A percentile compares a stretch with the other conserved stretches of the same genome.
Evolutionary conservation across 1,140 invertebrate species (phyloP).

Genomic region (Drosophila pachea): DNA sequence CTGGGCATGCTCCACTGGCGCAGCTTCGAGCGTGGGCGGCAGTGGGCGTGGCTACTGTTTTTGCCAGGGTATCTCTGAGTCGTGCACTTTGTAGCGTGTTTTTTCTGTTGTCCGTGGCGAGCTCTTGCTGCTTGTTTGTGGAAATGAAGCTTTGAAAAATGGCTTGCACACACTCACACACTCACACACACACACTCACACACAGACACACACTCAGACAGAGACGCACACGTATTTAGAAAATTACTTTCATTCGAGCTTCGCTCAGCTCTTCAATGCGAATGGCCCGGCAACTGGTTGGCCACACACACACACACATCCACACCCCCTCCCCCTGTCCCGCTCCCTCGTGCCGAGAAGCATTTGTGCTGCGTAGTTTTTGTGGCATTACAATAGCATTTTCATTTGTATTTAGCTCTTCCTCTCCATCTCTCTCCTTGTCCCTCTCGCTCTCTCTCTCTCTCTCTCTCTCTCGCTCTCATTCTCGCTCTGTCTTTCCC

Average conservation of each 20-base stretch:
- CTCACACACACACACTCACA: conserved; percentile 19
- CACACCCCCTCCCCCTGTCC: neutral
- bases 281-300: conserved; percentile 41
- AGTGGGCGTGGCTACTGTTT: too few relatives aligned
- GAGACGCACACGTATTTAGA: conserved; percentile 63
- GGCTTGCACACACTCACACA: conserved; percentile 37
- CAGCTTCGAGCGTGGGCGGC: too few relatives aligned
- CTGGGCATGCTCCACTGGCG: too few relatives aligned
- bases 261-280: conserved; percentile 69
- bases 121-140: conserved; percentile 54
- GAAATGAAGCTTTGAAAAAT: conserved; percentile 76
- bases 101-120: conserved; percentile 37
- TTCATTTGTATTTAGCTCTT: conserved; percentile 73
- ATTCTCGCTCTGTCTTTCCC: conserved; percentile 9
- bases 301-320: neutral
- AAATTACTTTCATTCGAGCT: conserved; percentile 75
- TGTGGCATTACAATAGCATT: conserved; percentile 70
- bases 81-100: conserved; percentile 5
- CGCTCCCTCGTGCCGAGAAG: neutral
- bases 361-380: conserved; percentile 48
- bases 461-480: conserved; percentile 14
- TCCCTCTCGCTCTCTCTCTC: conserved; percentile 5
- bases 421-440: neutral
- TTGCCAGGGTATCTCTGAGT: too few relatives aligned
- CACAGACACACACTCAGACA: conserved; percentile 31